Base-by-base conservation (phyloP, 2,113 vertebrate genomes). In the Microcebus ravelobensis region DNA sequence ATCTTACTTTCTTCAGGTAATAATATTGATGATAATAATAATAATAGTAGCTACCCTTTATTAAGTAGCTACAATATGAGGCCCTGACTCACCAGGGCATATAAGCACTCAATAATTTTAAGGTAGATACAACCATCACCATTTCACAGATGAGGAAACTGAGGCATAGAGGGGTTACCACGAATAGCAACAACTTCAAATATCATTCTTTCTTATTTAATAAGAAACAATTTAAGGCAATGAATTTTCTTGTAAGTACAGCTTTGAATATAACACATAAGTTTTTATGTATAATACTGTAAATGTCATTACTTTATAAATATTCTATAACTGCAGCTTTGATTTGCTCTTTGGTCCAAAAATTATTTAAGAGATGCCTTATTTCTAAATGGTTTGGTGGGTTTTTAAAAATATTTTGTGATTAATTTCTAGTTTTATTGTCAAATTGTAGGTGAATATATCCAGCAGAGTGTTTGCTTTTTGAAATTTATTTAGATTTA, bases 221-320 rank as follows among this genome's bases (percentile, higher is more conserved):
- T 61, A 89, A 70, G 57, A 86, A 86, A 63, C 27, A 29, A 15
- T 39, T 70, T 45, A 87, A 45, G 55, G 42, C 17, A 87, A 45
- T 74, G 39, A 17, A 84, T 70, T 94, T 95, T 76, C 71, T 88
- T 80, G 71, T 74, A 94, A 84, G 11, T 50, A 79, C 4, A 90
- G 63, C 5, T 87, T 27, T 91, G 23, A 50, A 59, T 21, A 80
- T 3, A 93, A 68, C 23, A 25, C 21, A 34, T 14, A 76, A 55
- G n/a, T 59, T 45, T 63, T 77, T 77, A 61, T 61, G n/a, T 90
- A 3, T 25, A 84, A 80, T 61, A 77, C 13, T 82, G 27, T 52
- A 91, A 84, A 79, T 48, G 42, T 57, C 42, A 94, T 63, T 93
- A 73, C 39, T 84, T 95, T 79, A 84, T 57, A 90, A 92, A 87